phyloP scores from a whole-genome alignment of 1,140 invertebrate species.

The Calliphora vicina region DNA sequence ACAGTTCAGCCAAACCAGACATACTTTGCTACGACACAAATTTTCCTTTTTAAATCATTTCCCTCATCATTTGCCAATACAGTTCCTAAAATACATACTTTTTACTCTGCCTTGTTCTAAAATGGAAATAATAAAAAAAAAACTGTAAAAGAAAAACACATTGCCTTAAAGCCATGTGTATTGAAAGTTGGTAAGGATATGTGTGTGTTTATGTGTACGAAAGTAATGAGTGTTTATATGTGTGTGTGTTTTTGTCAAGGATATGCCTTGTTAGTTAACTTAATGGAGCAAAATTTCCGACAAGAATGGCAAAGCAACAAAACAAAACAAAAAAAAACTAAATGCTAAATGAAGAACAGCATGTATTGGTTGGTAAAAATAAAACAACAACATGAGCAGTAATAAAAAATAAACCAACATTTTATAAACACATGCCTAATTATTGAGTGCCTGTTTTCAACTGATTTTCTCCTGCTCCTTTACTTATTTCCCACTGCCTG shows the following conservation, averaged over 20 bases:
- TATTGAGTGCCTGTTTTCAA: conserved; percentile 39
- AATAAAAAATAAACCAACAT: not conserved
- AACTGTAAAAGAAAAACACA: not conserved
- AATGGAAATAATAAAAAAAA: not conserved
- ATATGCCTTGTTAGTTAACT: conserved; percentile 60
- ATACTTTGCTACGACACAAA: not conserved
- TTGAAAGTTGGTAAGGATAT: not conserved
- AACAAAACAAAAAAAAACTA: too few species aligned
- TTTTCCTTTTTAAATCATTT: conserved; percentile 1
- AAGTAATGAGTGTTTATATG: conserved; percentile 38
- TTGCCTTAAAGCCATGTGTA: conserved; percentile 27
- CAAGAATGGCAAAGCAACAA: not conserved
- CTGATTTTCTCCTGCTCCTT: conserved; percentile 18
- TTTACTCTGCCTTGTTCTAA: not conserved
- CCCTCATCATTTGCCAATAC: not conserved
- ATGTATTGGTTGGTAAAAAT: not conserved
- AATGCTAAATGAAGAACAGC: not conserved
- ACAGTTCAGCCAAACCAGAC: not conserved
- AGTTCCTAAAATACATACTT: not conserved
- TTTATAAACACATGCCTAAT: conserved; percentile 40
- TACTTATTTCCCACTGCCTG: not conserved
- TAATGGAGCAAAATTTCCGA: conserved; percentile 50
- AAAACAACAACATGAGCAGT: not conserved
- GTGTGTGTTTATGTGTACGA: not conserved
- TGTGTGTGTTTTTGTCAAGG: conserved; percentile 43